Base-by-base conservation (phyloP, 1,140 invertebrate genomes). In the Hycleus phaleratus region DNA sequence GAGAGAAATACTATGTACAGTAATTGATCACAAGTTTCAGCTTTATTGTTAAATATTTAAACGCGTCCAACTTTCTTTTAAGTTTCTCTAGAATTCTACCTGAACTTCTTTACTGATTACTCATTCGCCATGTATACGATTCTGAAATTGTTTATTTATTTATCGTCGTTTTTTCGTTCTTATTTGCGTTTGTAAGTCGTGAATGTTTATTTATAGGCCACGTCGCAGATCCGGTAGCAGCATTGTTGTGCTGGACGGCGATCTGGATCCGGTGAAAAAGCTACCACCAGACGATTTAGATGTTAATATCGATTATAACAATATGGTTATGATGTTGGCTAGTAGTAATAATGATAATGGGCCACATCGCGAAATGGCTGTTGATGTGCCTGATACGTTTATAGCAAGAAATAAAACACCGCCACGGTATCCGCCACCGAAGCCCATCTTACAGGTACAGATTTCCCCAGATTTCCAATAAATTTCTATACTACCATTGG, bases 381-480 rank as follows among this genome's bases (percentile, higher is more conserved):
- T 98, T 71, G 96, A 98, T 78, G 94, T 96, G 60, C 96, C 96
- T 68, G 94, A 96, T 71, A 88, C 86, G 69, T 97, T 98, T 78
- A 86, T 96, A 64, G 90, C 83, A 63, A 82, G 86, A 73, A 91
- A 89, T 76, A 97, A 93, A 80, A 95, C 85, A 59, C 91, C 88
- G 61, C 95, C 91, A 63, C 84, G 93, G 71, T 97, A 93, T 80
- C 90, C 90, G 49, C 87, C 88, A 26, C 87, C 84, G 11, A 83
- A 85, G 63, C 82, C 81, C 51, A 65, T 62, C 49, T 59, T 73
- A 51, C 72, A 68, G 64, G 71, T 18, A 46, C 18, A 39, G 10
- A 39, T 39, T 6, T 39, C 6, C 38, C 38, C 18, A 18, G 18
- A 18, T 18, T 18, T 18, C 18, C 18, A 18, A 18, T 18, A 18